These are phyloP conservation scores for Drosophila nikananu DNA, from an alignment of 1,140 invertebrate genomes.

Conservation along the genomic window DNA sequence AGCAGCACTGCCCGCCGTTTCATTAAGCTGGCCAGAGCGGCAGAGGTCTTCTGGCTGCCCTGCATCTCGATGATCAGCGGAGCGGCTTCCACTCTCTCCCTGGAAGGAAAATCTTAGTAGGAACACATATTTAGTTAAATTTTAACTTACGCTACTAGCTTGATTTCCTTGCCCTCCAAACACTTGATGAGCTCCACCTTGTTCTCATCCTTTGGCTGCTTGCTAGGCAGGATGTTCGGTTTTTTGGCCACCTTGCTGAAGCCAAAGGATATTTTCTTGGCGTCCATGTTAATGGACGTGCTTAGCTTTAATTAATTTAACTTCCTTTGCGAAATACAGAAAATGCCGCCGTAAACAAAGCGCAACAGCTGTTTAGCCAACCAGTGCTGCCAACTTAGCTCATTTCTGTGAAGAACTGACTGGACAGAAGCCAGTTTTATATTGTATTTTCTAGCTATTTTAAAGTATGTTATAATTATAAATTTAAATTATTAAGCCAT, in stretches of 20 bases:
- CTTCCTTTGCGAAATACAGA: conserved; percentile 10
- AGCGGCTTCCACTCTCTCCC: conserved; percentile 86
- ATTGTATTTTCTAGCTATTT: too few species aligned
- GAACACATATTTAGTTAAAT: not conserved
- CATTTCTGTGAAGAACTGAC: too few species aligned
- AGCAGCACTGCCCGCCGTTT: conserved; percentile 70
- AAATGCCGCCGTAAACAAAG: conserved; percentile 66
- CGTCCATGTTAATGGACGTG: conserved; percentile 74
- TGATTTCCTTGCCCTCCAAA: conserved; percentile 90
- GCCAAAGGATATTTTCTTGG: conserved; percentile 92
- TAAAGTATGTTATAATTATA: too few species aligned
- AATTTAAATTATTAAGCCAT: too few species aligned
- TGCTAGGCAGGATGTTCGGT: conserved; percentile 85
- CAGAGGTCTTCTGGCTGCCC: conserved; percentile 86
- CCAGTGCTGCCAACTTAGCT: too few species aligned
- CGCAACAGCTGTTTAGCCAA: conserved; percentile 55
- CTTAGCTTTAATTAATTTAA: not conserved
- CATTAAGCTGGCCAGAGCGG: conserved; percentile 85
- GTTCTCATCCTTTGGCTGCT: conserved; percentile 83
- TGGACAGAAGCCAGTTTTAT: too few species aligned
- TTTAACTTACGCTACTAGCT: conserved; percentile 88
- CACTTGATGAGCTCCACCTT: conserved; percentile 90
- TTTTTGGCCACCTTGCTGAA: conserved; percentile 90
- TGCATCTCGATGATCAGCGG: conserved; percentile 89
- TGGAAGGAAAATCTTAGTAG: conserved; percentile 48